phyloP scores from a whole-genome alignment of 2,888 invertebrate genomes.

The Zhengitettix transpicula region DNA sequence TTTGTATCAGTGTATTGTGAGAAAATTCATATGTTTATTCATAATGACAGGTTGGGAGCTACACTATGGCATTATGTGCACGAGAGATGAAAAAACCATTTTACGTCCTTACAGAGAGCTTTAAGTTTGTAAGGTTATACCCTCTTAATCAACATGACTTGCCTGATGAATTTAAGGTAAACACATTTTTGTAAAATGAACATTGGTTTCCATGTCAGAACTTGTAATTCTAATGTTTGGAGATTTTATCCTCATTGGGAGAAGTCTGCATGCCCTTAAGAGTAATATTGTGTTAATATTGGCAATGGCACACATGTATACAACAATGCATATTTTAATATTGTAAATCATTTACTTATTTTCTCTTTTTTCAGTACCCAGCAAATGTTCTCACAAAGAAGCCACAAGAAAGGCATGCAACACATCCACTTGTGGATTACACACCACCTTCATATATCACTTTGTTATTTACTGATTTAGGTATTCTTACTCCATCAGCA shows the following conservation, averaged over 20 bases:
- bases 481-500: slow-evolving; percentile 89
- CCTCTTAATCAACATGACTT: slow-evolving; percentile 86
- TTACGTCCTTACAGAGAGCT: slow-evolving; percentile 91
- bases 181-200: neutral
- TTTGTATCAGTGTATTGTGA: no score
- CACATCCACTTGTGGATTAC: slow-evolving; percentile 88
- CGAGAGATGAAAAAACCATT: slow-evolving; percentile 85
- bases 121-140: slow-evolving; percentile 88
- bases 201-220: no score
- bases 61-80: slow-evolving; percentile 70
- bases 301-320: no score
- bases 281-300: no score
- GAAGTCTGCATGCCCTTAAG: no score
- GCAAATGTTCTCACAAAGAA: slow-evolving; percentile 22
- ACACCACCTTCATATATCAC: slow-evolving; percentile 90
- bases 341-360: neutral
- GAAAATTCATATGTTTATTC: no score
- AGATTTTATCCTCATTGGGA: no score
- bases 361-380: slow-evolving; percentile 31
- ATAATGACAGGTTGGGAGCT: slow-evolving; percentile 57
- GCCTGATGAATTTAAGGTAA: slow-evolving; percentile 74
- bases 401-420: slow-evolving; percentile 30
- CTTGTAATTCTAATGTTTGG: no score
- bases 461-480: slow-evolving; percentile 86
- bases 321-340: no score